Conservation (phyloP, 2,113 vertebrate genomes). For the Phoenicopterus ruber region DNA sequence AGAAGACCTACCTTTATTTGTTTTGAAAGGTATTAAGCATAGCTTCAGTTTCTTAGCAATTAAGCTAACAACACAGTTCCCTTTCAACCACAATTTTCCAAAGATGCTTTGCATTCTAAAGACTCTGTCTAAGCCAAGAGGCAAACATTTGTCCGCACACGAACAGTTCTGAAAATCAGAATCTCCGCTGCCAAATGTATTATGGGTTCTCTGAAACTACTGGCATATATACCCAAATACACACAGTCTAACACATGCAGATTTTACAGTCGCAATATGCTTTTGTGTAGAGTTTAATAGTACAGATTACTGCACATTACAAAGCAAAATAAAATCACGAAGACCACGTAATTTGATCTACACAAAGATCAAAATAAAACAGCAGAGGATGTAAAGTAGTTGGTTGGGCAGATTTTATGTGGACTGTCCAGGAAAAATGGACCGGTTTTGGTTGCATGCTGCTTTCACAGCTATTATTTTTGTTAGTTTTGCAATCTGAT, state of each 20-base stretch:
- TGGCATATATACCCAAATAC: not conserved
- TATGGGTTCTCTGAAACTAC: not conserved
- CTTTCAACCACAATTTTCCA: not conserved
- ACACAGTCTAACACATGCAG: not conserved
- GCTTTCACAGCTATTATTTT: conserved; percentile 11
- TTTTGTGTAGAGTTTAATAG: not conserved
- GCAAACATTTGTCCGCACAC: not conserved
- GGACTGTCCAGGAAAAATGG: not conserved
- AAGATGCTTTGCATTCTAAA: not conserved
- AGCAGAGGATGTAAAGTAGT: not conserved
- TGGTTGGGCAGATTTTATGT: not conserved
- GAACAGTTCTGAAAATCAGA: not conserved
- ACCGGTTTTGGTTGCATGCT: not conserved
- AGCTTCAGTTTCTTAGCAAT: not conserved
- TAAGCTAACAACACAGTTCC: not conserved
- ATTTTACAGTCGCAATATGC: not conserved
- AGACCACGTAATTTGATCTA: not conserved
- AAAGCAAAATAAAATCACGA: conserved; percentile 15
- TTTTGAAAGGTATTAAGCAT: not conserved
- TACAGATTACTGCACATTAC: not conserved
- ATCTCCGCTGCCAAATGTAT: not conserved
- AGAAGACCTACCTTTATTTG: not conserved
- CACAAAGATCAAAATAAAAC: not conserved
- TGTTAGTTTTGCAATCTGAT: conserved; percentile 28
- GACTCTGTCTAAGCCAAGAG: not conserved